Percentiles rank a stretch among this genome's conserved stretches.
These are phyloP conservation scores for Pemphredon lugubris DNA, from an alignment of 2,888 invertebrate genomes.

Conservation along the genomic window DNA sequence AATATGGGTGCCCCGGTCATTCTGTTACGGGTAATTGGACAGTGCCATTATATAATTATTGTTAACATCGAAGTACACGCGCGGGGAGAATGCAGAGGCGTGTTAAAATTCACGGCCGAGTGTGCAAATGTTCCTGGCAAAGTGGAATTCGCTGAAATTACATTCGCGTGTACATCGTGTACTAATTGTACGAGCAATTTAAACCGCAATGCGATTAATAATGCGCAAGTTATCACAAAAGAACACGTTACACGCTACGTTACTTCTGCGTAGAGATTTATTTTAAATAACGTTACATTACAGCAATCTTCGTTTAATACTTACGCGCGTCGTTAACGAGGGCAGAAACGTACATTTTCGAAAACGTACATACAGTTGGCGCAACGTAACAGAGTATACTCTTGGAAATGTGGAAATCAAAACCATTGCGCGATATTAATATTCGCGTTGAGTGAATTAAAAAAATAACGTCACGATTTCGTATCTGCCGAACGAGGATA, in stretches of 20 bases:
- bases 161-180: conserved; percentile 26
- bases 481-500: no score
- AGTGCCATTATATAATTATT: conserved; percentile 26
- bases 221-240: conserved; percentile 22
- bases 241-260: conserved; percentile 48
- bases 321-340: neutral
- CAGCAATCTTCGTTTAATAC: conserved; percentile 31
- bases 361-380: no score
- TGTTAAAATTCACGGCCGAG: conserved; percentile 46
- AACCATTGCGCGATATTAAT: no score
- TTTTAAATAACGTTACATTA: conserved; percentile 40
- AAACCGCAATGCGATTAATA: conserved; percentile 51
- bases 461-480: no score
- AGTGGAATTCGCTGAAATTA: conserved; percentile 36
- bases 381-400: no score
- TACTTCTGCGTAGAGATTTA: conserved; percentile 43
- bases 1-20: neutral
- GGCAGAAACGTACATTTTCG: no score
- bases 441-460: no score
- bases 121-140: conserved; percentile 16
- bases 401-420: no score
- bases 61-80: conserved; percentile 18
- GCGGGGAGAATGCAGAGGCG: conserved; percentile 22
- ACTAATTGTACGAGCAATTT: conserved; percentile 55
- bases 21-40: neutral